Base-by-base conservation (phyloP, 2,888 invertebrate genomes). In the Nomada lathburiana region DNA sequence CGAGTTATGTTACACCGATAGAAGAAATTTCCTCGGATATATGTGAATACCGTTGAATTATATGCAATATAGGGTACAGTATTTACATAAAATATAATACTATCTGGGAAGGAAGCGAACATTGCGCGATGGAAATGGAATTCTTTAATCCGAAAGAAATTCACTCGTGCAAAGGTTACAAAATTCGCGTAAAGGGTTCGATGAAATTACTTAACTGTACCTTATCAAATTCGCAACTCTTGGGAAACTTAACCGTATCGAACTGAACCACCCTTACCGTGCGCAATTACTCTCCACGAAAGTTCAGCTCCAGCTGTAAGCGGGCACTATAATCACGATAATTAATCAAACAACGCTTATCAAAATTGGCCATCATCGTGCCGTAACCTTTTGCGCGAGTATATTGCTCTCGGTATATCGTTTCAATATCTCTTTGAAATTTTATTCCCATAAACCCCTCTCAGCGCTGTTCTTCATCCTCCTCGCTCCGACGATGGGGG, bases 331-430 rank as follows among this genome's bases (percentile, higher is more conserved):
- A 42, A 71, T 52, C 71, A n/a, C 36, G 42, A n/a, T 26, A 62
- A 71, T 72, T 63, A 72, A 63, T 72, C 71, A 18, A 62, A 26
- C 23, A 11, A 13, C 70, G 10, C 9, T 52, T 18, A 52, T 52
- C 20, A 53, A 42, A 63, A 52, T 63, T 63, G 26, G 9, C 26
- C 53, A 42, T 52, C 36, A 29, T 26, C 23, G 13, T n/a, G 3
- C 13, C 23, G 1, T 7, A 3, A 13, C 50, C n/a, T n/a, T 3
- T 7, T 50, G 18, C 20, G 2, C 16, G 36, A 70, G 23, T 13
- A 36, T 72, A 20, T 62, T 53, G 62, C 52, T 53, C 60, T 53
- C 60, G 42, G 23, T 44, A 9, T 62, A 53, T 55, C 26, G 44
- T 68, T 50, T 52, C 50, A 47, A 62, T 53, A 60, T 60, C 42